phyloP scores from a whole-genome alignment of 1,140 invertebrate species.

The Ostrea edulis region DNA sequence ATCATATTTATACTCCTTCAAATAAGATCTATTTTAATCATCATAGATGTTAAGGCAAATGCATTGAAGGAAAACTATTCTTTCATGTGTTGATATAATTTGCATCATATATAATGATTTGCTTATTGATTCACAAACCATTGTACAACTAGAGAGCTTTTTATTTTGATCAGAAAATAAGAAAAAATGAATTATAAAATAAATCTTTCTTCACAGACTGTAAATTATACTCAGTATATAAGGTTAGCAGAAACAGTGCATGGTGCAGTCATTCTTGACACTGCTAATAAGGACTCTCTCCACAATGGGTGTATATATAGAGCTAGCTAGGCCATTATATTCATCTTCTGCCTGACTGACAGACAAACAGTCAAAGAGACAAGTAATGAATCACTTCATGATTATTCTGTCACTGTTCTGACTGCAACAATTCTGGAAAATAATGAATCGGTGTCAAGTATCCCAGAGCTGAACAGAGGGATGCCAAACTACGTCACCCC shows the following conservation, averaged over 20 bases:
- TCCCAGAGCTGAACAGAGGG: neutral
- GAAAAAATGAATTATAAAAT: neutral
- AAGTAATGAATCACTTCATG: neutral
- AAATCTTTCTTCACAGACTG: no score
- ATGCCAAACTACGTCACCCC: constrained; percentile 1
- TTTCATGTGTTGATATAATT: neutral
- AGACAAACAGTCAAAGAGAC: constrained; percentile 8
- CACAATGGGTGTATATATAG: neutral
- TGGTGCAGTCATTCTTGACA: neutral
- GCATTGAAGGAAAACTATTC: neutral
- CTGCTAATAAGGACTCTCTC: neutral
- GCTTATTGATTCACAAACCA: neutral
- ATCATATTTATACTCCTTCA: neutral
- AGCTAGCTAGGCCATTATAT: neutral
- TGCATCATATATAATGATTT: neutral
- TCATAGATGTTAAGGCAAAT: neutral
- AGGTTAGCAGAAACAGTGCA: neutral
- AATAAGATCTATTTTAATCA: constrained; percentile 17
- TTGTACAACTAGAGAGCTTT: neutral
- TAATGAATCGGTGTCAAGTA: constrained; percentile 28
- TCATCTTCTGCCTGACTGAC: neutral
- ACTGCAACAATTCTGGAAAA: neutral
- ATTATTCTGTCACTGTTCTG: constrained; percentile 31
- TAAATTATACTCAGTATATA: no score
- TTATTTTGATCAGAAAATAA: neutral